A percentile compares a stretch with the other conserved stretches of the same genome.
Evolutionary conservation across 2,113 vertebrate species (phyloP).

Genomic region (Eurypyga helias): DNA sequence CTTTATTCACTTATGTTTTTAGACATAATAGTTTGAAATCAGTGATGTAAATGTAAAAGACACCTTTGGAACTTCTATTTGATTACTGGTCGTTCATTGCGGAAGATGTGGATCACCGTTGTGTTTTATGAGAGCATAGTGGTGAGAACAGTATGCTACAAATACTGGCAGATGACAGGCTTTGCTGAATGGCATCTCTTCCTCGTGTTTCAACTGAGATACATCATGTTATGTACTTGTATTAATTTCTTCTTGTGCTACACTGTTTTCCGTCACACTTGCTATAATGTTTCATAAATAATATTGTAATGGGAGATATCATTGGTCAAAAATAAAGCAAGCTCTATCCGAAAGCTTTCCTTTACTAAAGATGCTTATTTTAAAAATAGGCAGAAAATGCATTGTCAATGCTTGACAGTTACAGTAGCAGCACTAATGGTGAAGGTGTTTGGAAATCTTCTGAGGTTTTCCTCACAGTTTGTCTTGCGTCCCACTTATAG

Average conservation of each 20-base stretch:
- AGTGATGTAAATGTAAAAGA: neutral
- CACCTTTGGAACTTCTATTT: neutral
- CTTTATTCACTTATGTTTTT: neutral
- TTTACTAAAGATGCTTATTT: neutral
- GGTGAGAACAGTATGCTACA: neutral
- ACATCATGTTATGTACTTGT: neutral
- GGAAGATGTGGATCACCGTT: neutral
- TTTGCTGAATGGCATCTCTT: neutral
- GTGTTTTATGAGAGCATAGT: neutral
- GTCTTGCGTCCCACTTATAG: neutral
- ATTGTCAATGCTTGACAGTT: neutral
- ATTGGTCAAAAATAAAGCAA: neutral
- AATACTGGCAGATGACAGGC: neutral
- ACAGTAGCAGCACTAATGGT: neutral
- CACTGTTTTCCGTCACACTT: neutral
- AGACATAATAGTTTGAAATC: neutral
- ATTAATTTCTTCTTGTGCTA: neutral
- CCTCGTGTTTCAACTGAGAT: neutral
- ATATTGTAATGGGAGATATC: neutral
- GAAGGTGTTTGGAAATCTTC: neutral
- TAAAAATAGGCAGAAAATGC: neutral
- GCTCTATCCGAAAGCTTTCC: neutral
- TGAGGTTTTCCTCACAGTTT: neutral
- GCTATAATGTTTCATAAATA: neutral
- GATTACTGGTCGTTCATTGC: neutral